Percentiles rank a stretch among this genome's conserved stretches.
These are phyloP conservation scores for Stigmatopora argus DNA, from an alignment of 2,113 vertebrate genomes.

Conservation along the genomic window DNA sequence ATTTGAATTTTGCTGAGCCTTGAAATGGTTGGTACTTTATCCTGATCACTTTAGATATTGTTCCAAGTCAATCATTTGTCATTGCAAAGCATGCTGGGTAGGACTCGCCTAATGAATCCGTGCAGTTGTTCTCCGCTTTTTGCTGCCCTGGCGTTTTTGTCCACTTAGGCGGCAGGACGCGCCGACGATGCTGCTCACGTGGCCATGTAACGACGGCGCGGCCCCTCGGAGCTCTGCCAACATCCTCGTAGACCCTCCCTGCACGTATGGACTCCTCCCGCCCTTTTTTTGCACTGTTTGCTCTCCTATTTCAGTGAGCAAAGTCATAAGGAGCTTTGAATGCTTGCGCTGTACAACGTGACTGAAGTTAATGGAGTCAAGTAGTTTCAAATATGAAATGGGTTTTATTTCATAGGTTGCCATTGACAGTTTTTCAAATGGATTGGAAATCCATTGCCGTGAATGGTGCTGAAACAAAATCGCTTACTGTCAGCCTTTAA, in stretches of 20 bases:
- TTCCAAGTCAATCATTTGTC: slow-evolving; percentile 99
- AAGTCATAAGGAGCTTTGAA: slow-evolving; percentile 8
- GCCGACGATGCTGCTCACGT: slow-evolving; percentile 53
- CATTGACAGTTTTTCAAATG: too few species aligned
- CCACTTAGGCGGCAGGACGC: slow-evolving; percentile 58
- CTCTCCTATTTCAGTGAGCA: neutral
- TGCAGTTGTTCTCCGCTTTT: slow-evolving; percentile 49
- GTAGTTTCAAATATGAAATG: neutral
- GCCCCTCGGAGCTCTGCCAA: slow-evolving; percentile 48
- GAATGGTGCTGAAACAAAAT: too few species aligned
- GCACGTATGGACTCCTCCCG: neutral
- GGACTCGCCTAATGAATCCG: slow-evolving; percentile 74
- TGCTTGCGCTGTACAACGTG: neutral
- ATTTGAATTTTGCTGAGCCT: slow-evolving; percentile 99
- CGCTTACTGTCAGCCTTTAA: too few species aligned
- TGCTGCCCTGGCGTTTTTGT: slow-evolving; percentile 73
- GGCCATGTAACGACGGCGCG: slow-evolving; percentile 57
- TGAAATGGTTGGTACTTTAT: slow-evolving; percentile 99
- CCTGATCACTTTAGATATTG: slow-evolving; percentile 99
- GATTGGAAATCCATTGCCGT: too few species aligned
- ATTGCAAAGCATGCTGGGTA: slow-evolving; percentile 83
- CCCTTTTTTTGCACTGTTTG: neutral
- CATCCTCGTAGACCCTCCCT: neutral
- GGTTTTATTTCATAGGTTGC: too few species aligned
- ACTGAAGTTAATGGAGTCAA: slow-evolving; percentile 1